Percentiles rank a stretch among this genome's conserved stretches.
phyloP scores from a whole-genome alignment of 2,113 vertebrate genomes.

The Dermatemys mawii region DNA sequence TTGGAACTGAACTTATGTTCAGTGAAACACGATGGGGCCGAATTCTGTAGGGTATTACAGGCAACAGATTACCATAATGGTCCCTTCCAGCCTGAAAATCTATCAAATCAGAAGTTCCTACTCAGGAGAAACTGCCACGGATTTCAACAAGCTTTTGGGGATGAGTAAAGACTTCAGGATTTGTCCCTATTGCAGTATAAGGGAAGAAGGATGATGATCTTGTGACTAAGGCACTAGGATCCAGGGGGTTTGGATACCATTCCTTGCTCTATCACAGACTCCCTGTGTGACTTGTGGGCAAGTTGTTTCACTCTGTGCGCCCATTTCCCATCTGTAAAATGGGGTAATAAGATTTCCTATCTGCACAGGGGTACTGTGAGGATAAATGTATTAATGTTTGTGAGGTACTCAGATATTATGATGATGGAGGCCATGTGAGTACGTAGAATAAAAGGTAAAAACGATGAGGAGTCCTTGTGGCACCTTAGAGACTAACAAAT shows the following conservation, averaged over 20 bases:
- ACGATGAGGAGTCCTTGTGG: too few relatives aligned
- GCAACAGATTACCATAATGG: background rate
- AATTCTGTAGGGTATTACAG: background rate
- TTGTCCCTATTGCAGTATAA: background rate
- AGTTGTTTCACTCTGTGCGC: background rate
- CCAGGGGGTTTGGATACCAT: background rate
- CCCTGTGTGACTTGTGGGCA: background rate
- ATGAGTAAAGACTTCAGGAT: background rate
- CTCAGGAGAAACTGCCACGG: accelerated
- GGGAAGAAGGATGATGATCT: background rate
- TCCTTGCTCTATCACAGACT: background rate
- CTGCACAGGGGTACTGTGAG: background rate
- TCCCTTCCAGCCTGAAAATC: background rate
- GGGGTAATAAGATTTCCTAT: background rate
- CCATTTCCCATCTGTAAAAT: background rate
- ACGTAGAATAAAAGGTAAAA: background rate
- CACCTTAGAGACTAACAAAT: too few relatives aligned
- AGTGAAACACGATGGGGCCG: background rate
- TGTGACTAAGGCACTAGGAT: background rate
- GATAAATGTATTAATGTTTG: background rate
- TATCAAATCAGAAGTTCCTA: background rate
- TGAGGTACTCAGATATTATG: background rate
- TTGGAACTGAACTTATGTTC: background rate
- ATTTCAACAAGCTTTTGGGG: background rate
- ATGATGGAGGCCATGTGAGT: background rate